Percentiles rank a stretch among this genome's conserved stretches.
Conservation (phyloP, 2,888 invertebrate genomes). For the Trichopoda pennipes region DNA sequence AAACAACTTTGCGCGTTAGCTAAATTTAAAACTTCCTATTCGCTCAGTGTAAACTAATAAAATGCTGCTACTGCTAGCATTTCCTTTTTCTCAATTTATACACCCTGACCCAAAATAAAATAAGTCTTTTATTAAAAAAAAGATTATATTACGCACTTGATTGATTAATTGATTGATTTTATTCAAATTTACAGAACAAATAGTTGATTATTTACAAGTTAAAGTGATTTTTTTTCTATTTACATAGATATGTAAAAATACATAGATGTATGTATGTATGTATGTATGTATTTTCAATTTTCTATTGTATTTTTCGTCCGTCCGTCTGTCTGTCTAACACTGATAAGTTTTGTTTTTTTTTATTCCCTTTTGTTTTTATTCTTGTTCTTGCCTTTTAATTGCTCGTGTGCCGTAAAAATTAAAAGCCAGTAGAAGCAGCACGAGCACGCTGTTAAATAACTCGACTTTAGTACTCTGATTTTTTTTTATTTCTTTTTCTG, state of each 20-base stretch:
- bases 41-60: slow-evolving; percentile 27
- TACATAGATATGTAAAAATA: too few relatives aligned
- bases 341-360: slow-evolving; percentile 65
- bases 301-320: slow-evolving; percentile 44
- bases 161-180: slow-evolving; percentile 54
- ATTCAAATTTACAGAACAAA: slow-evolving; percentile 26
- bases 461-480: slow-evolving; percentile 56
- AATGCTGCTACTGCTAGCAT: neutral
- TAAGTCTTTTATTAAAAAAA: slow-evolving; percentile 35
- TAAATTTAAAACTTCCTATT: slow-evolving; percentile 1
- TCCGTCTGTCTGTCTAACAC: slow-evolving; percentile 66
- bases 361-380: too few relatives aligned
- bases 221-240: neutral
- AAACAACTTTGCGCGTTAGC: too few relatives aligned
- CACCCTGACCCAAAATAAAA: slow-evolving; percentile 64
- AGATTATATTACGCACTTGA: slow-evolving; percentile 54
- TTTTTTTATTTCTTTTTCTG: slow-evolving; percentile 29
- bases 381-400: slow-evolving; percentile 24
- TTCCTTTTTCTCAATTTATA: slow-evolving; percentile 41
- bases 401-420: slow-evolving; percentile 63
- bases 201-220: slow-evolving; percentile 22
- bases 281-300: slow-evolving; percentile 9
- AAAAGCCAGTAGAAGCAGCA: slow-evolving; percentile 33
- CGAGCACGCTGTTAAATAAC: slow-evolving; percentile 50
- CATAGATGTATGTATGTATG: too few relatives aligned